Evolutionary conservation across 1,140 invertebrate genomes (phyloP).

Genomic region (Bilobella aurantiaca): DNA sequence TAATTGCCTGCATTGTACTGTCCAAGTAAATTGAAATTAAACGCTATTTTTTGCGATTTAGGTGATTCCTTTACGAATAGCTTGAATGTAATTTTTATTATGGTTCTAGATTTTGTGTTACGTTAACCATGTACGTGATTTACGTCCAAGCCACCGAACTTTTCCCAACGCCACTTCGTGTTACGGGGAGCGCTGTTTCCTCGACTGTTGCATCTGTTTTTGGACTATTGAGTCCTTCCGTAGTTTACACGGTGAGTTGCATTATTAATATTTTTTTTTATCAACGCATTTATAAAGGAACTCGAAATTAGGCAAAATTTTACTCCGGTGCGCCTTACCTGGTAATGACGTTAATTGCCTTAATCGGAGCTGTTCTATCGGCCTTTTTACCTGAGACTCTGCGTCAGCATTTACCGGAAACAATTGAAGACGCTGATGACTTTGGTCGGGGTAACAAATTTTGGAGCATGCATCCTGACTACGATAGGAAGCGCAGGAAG

Average conservation of each 20-base stretch:
- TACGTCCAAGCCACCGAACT: constrained; percentile 51
- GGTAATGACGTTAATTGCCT: constrained; percentile 34
- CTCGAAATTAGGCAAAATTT: constrained; percentile 2
- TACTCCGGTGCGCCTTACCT: constrained; percentile 34
- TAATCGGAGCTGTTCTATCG: constrained; percentile 35
- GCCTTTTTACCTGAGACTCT: constrained; percentile 40
- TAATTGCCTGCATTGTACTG: not conserved
- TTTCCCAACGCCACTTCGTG: constrained; percentile 56
- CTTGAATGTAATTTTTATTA: not conserved
- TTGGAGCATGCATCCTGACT: constrained; percentile 30
- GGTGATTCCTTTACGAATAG: not conserved
- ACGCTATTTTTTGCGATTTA: not conserved
- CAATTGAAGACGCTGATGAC: constrained; percentile 38
- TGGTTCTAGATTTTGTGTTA: constrained; percentile 39
- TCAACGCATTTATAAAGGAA: not conserved
- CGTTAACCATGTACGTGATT: constrained; percentile 40
- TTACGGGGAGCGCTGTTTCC: constrained; percentile 52
- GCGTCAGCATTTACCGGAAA: constrained; percentile 36
- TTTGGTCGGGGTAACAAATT: constrained; percentile 40
- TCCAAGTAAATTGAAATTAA: not conserved
- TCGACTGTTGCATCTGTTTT: constrained; percentile 49
- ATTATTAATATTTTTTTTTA: constrained; percentile 4
- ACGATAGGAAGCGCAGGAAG: not conserved
- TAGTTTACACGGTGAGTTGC: constrained; percentile 43
- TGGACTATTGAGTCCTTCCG: constrained; percentile 43